A percentile compares a stretch with the other conserved stretches of the same genome.
phyloP scores from a whole-genome alignment of 2,113 vertebrate species.

The Psilopogon haemacephalus region DNA sequence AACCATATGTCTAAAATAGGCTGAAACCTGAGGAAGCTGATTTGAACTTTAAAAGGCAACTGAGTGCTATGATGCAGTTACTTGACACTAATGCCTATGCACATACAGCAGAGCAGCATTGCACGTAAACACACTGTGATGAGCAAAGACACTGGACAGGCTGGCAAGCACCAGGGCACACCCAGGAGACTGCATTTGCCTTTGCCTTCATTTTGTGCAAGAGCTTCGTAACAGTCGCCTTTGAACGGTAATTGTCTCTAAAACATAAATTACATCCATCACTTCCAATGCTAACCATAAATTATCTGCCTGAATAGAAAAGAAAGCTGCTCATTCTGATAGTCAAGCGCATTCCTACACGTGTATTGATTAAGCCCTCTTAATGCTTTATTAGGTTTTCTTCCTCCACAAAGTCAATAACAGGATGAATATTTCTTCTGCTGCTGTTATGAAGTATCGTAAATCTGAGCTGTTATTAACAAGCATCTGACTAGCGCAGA shows the following conservation, averaged over 20 bases:
- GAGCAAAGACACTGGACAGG: not conserved
- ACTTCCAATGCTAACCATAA: constrained; percentile 45
- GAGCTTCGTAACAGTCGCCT: constrained; percentile 6
- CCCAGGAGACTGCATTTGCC: not conserved
- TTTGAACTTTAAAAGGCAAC: constrained; percentile 13
- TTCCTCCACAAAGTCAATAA: constrained; percentile 53
- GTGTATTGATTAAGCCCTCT: constrained; percentile 57
- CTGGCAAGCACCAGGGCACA: not conserved
- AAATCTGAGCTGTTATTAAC: constrained; percentile 54
- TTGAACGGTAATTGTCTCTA: constrained; percentile 28
- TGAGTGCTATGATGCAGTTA: not conserved
- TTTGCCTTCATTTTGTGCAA: not conserved
- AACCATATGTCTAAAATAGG: not conserved
- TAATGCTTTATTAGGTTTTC: constrained; percentile 62
- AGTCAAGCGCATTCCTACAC: not conserved
- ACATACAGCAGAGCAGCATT: not conserved
- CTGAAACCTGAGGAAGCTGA: not conserved
- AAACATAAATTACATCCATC: constrained; percentile 63
- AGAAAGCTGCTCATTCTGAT: constrained; percentile 46
- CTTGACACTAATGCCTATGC: fast-evolving
- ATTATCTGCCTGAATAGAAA: constrained; percentile 46
- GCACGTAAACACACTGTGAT: fast-evolving
- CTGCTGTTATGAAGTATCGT: constrained; percentile 31
- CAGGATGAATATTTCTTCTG: constrained; percentile 54
- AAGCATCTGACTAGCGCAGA: not conserved